Conservation (phyloP, 92 coral and sea anemone species). For the Desmophyllum pertusum region DNA sequence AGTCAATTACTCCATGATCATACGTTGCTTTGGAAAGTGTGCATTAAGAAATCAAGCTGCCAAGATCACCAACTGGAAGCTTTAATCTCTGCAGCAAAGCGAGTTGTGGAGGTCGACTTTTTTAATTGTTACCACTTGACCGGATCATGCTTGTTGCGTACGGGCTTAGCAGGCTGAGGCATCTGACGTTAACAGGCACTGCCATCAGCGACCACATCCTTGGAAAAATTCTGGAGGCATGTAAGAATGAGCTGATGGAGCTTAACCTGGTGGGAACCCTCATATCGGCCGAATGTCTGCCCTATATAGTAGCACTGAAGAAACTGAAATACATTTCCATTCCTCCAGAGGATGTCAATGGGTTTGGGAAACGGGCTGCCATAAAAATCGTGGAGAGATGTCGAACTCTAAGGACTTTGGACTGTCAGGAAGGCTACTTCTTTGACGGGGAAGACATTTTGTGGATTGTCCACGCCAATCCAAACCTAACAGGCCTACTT, state of each 20-base stretch:
- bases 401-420: not conserved
- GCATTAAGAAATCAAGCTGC: not conserved
- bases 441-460: not conserved
- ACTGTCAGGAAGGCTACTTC: not conserved
- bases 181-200: not conserved
- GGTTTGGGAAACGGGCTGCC: not conserved
- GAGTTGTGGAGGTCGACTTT: not conserved
- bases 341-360: slow-evolving; percentile 1
- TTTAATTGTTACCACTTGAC: not conserved
- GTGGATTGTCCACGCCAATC: slow-evolving; percentile 1
- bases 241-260: slow-evolving; percentile 3
- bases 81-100: slow-evolving; percentile 4
- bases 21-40: not conserved
- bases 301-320: slow-evolving; percentile 11
- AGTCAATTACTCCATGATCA: not conserved
- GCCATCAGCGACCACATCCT: not conserved
- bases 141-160: slow-evolving; percentile 1
- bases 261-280: not conserved
- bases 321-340: slow-evolving; percentile 17
- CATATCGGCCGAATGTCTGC: not conserved
- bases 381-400: not conserved
- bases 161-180: slow-evolving; percentile 7
- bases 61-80: not conserved
- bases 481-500: not conserved
- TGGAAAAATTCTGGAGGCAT: not conserved